A percentile compares a stretch with the other conserved stretches of the same genome.
Conservation (phyloP, 2,113 vertebrate genomes). For the Myodes glareolus region DNA sequence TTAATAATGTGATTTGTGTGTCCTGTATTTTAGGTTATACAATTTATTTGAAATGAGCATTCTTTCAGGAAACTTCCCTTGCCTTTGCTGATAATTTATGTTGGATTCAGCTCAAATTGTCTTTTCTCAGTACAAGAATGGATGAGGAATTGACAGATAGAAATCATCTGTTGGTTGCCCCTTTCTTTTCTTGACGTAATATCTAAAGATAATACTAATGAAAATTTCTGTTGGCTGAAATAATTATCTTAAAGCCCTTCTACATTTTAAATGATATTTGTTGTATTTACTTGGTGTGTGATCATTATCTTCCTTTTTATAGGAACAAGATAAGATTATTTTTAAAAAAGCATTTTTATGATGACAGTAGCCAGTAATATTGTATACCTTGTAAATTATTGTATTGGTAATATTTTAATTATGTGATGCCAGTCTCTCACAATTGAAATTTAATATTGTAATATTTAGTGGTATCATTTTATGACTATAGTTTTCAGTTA, state of each 20-base stretch:
- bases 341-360: neutral
- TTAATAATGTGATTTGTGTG: neutral
- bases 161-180: neutral
- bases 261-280: neutral
- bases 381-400: neutral
- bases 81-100: neutral
- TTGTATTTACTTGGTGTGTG: neutral
- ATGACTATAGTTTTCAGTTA: conserved; percentile 40
- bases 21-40: neutral
- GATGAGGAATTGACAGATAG: neutral
- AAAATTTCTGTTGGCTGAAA: conserved; percentile 7
- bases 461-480: neutral
- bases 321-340: neutral
- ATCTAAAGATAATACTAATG: neutral
- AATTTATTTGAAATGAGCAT: neutral
- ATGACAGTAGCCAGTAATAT: neutral
- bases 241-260: neutral
- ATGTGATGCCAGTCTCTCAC: neutral
- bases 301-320: neutral
- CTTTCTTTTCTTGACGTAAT: neutral
- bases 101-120: neutral
- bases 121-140: neutral
- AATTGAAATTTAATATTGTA: conserved; percentile 6
- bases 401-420: neutral
- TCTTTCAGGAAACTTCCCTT: neutral